These are phyloP conservation scores for Lycaon pictus DNA, from an alignment of 2,113 vertebrate species.

Conservation along the genomic window DNA sequence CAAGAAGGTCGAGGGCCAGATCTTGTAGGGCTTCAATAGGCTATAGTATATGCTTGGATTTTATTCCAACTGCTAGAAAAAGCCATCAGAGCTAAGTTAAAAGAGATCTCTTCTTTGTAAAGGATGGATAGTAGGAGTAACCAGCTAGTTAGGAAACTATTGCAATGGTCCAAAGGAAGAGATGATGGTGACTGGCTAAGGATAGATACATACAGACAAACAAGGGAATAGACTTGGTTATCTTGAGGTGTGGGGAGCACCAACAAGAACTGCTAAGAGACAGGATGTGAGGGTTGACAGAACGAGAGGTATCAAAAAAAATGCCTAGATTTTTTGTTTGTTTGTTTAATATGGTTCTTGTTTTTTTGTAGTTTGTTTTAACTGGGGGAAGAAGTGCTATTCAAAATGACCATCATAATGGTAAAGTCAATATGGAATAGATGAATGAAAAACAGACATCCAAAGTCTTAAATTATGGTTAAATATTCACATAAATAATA, in stretches of 20 bases:
- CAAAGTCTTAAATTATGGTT: not conserved
- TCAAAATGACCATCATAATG: not conserved
- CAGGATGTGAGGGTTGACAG: not conserved
- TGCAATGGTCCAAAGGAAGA: not conserved
- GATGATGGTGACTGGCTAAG: not conserved
- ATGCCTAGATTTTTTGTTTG: not conserved
- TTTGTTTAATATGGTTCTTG: not conserved
- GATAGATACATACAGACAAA: not conserved
- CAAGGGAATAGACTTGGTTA: not conserved
- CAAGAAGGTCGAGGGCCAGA: not conserved
- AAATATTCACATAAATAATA: not conserved
- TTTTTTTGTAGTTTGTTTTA: not conserved
- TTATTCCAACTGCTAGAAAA: not conserved
- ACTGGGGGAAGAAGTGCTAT: not conserved
- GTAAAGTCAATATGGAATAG: not conserved
- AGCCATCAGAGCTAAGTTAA: not conserved
- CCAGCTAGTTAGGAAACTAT: not conserved
- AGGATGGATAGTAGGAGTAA: not conserved
- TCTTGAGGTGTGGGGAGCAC: not conserved
- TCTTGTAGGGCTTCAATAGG: accelerated
- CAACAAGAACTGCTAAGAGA: not conserved
- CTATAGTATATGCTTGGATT: not conserved
- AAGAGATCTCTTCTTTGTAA: not conserved
- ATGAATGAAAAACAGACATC: not conserved
- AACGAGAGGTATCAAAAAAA: not conserved